Conservation (phyloP, 2,113 vertebrate genomes). For the Ictalurus furcatus region DNA sequence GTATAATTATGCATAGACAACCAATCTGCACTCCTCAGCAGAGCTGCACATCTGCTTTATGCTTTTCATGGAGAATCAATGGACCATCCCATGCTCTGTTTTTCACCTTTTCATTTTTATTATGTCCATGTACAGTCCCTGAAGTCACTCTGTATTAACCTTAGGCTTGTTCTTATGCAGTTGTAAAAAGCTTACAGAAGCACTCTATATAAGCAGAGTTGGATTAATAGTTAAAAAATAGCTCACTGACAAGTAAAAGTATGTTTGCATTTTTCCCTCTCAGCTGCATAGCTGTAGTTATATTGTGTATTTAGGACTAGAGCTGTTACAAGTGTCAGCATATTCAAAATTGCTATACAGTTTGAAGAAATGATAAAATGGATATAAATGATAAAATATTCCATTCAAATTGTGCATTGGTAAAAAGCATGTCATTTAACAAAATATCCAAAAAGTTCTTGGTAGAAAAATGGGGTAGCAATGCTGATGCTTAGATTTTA, state of each 20-base stretch:
- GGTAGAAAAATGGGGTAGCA: not conserved
- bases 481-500: slow-evolving; percentile 26
- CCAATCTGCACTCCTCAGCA: slow-evolving; percentile 36
- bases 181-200: not conserved
- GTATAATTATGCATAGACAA: slow-evolving; percentile 33
- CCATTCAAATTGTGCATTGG: slow-evolving; percentile 11
- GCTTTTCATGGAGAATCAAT: slow-evolving; percentile 34
- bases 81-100: slow-evolving; percentile 21
- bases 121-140: slow-evolving; percentile 11
- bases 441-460: slow-evolving; percentile 11
- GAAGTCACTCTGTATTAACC: slow-evolving; percentile 29
- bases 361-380: slow-evolving; percentile 23
- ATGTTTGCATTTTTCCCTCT: slow-evolving; percentile 19
- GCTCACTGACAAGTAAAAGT: slow-evolving; percentile 15
- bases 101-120: slow-evolving; percentile 39
- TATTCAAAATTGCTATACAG: slow-evolving; percentile 14
- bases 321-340: slow-evolving; percentile 23
- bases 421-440: slow-evolving; percentile 8
- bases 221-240: slow-evolving; percentile 25
- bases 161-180: slow-evolving; percentile 15
- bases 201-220: not conserved
- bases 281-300: slow-evolving; percentile 1
- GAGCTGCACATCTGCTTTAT: slow-evolving; percentile 35
- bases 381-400: slow-evolving; percentile 22
- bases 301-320: slow-evolving; percentile 19